phyloP scores from a whole-genome alignment of 2,113 vertebrate species.

The Gobius niger region DNA sequence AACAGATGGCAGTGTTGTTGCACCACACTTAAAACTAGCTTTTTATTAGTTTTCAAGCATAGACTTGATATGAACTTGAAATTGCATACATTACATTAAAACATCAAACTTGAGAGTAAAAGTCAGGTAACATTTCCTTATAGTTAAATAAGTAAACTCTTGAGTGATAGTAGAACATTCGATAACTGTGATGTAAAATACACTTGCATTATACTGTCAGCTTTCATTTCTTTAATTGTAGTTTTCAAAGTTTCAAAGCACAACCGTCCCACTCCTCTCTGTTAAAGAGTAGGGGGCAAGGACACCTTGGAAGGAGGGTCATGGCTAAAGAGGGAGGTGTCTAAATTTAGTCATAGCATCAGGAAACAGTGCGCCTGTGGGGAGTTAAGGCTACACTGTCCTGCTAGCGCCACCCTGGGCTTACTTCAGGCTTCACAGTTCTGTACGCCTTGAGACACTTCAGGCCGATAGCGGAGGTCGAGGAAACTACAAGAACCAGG shows the following conservation, averaged over 20 bases:
- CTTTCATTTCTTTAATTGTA: neutral
- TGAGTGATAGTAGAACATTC: neutral
- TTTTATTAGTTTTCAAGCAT: too few relatives aligned
- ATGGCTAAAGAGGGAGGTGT: slow-evolving; percentile 24
- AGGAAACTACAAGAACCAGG: slow-evolving; percentile 51
- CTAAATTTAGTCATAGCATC: slow-evolving; percentile 65
- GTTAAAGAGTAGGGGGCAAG: slow-evolving; percentile 50
- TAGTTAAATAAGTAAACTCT: neutral
- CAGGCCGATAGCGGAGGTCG: slow-evolving; percentile 3
- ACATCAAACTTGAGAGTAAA: neutral
- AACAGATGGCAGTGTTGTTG: slow-evolving; percentile 6
- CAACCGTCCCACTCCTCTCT: slow-evolving; percentile 16
- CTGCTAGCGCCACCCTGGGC: slow-evolving; percentile 59
- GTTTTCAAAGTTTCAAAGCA: slow-evolving; percentile 15
- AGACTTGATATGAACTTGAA: neutral
- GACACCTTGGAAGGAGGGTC: slow-evolving; percentile 58
- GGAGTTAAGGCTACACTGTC: slow-evolving; percentile 28
- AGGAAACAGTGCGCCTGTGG: slow-evolving; percentile 44
- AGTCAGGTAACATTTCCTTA: neutral
- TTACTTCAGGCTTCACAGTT: slow-evolving; percentile 23
- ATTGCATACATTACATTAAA: neutral
- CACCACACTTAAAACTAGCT: neutral
- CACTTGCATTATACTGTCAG: neutral
- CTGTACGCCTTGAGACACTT: slow-evolving; percentile 11
- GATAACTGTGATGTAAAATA: neutral